Evolutionary conservation across 2,113 vertebrate genomes (phyloP), one percentile per base, ranked within the genome.

Genomic region (Numenius arquata): DNA sequence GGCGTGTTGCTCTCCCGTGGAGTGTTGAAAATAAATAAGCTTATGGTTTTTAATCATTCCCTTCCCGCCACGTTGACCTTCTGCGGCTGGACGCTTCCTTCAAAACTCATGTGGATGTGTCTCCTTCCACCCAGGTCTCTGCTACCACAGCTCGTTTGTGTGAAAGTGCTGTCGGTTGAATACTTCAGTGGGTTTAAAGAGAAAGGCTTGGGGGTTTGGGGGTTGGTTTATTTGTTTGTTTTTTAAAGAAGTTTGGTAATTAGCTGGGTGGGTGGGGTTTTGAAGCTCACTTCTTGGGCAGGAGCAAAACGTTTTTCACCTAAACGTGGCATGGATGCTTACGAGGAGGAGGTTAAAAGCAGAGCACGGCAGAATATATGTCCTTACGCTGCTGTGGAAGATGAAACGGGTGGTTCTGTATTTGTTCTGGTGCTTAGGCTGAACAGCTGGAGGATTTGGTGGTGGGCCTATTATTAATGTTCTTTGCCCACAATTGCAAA

Each of bases 1-100:
- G 79, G 84, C 74, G 1, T 7, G 58, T 73, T 91, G 32, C 59
- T 91, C 32, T 89, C 75, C 22, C 19, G 29, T 50, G 59, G 47
- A 45, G 21, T n/a, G 58, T 27, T 90, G 71, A 81, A 79, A 96
- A 91, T 72, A 89, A 88, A 85, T 62, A 91, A 89, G 41, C n/a
- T 76, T 79, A 27, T 5, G 4, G 52, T 87, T 95, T 80, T 86
- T 71, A 88, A 71, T 95, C 11, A 12, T 87, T 84, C 52, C 29
- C 22, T 87, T 90, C 43, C 48, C 62, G 62, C 63, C 77, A 38
- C 3, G 1, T 3, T 88, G 85, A 62, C 73, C 66, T 53, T n/a
- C 43, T 6, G 29, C 30, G 0, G 2, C 22, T 26, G 50, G 18
- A n/a, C 55, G 34, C 38, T 84, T 85, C 68, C 80, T 91, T 94